These are phyloP conservation scores for Crotalus horridus DNA, from an alignment of 2,113 vertebrate species.

Conservation along the genomic window DNA sequence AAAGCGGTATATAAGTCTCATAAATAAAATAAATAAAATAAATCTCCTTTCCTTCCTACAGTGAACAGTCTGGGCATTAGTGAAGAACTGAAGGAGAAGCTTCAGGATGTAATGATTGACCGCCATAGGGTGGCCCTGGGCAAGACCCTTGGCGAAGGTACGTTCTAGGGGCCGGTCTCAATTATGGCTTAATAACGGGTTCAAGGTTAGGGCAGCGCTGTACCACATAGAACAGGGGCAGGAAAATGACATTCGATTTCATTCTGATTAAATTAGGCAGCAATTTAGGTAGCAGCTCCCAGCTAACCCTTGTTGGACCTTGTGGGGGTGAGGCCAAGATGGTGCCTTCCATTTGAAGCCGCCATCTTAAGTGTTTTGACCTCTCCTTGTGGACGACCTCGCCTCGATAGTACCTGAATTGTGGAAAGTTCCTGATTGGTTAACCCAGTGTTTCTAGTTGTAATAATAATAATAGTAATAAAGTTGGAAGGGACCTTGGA, in stretches of 20 bases:
- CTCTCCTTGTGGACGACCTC: neutral
- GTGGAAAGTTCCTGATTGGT: neutral
- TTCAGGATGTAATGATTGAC: slow-evolving; percentile 91
- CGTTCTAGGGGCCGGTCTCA: neutral
- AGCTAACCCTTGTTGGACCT: neutral
- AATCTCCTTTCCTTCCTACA: slow-evolving; percentile 47
- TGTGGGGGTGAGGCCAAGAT: neutral
- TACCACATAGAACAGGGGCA: neutral
- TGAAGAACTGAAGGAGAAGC: slow-evolving; percentile 86
- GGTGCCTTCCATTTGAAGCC: neutral
- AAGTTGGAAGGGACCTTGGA: too few relatives aligned
- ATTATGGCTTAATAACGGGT: neutral
- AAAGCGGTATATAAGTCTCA: too few relatives aligned
- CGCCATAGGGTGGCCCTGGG: slow-evolving; percentile 86
- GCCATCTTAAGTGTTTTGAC: neutral
- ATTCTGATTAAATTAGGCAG: neutral
- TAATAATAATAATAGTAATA: too few relatives aligned
- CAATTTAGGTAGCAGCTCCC: neutral
- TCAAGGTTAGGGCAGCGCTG: neutral
- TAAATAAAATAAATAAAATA: too few relatives aligned
- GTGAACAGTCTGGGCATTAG: slow-evolving; percentile 90
- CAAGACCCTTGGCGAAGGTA: slow-evolving; percentile 89
- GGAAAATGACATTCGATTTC: neutral
- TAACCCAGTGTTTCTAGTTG: neutral
- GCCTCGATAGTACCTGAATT: neutral